A percentile compares a stretch with the other conserved stretches of the same genome.
Conservation (phyloP, 2,888 invertebrate genomes). For the Diloba caeruleocephala region DNA sequence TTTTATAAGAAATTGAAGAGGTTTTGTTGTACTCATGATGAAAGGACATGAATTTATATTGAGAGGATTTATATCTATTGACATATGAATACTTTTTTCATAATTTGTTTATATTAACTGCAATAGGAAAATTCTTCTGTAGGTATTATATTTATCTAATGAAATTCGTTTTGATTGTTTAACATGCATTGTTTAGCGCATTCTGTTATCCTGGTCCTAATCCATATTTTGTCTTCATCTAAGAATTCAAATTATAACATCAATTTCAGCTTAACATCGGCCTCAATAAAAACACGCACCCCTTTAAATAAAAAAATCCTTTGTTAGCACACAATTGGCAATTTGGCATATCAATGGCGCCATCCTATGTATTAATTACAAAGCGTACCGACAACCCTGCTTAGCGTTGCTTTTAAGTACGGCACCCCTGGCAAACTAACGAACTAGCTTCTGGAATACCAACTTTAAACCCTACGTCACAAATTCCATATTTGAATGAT, state of each 20-base stretch:
- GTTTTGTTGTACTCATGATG: no score
- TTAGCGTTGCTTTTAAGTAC: slow-evolving; percentile 77
- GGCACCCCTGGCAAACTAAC: slow-evolving; percentile 72
- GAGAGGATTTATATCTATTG: no score
- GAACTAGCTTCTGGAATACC: slow-evolving; percentile 37
- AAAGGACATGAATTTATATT: no score
- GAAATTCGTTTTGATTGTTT: no score
- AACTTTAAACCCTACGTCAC: slow-evolving; percentile 36
- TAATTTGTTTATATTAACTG: no score
- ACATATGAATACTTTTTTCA: no score
- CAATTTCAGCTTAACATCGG: slow-evolving; percentile 31
- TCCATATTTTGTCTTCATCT: slow-evolving; percentile 7
- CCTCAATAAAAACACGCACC: slow-evolving; percentile 49
- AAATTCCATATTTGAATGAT: slow-evolving; percentile 58
- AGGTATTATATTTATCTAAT: no score
- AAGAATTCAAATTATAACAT: slow-evolving; percentile 27
- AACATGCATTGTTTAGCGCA: no score
- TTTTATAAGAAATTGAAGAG: no score
- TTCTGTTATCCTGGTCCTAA: neutral
- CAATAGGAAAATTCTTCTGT: no score
- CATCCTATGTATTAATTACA: slow-evolving; percentile 86
- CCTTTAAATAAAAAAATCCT: slow-evolving; percentile 46
- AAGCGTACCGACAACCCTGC: slow-evolving; percentile 78
- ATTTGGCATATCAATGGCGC: slow-evolving; percentile 85
- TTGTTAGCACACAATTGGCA: slow-evolving; percentile 74